Base-by-base conservation (phyloP, 2,797 vertebrate genomes). In the Pristis pectinata region DNA sequence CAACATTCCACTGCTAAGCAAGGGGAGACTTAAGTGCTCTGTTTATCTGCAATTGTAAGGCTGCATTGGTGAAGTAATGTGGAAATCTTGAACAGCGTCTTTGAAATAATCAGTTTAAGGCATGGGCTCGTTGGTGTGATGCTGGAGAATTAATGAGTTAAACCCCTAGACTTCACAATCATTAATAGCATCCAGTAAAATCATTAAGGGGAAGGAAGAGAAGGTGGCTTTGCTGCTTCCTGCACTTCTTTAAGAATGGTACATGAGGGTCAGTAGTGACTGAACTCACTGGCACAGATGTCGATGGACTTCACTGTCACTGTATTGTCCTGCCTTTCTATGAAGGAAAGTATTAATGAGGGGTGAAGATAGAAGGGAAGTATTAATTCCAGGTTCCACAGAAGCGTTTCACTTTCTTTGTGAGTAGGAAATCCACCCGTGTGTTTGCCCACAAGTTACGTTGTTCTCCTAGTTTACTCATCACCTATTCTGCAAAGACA, bases 31-130 rank as follows among this genome's bases (percentile, higher is more conserved):
- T 94, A 74, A 94, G 30, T 74, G 44, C 19, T 34, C 92, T 93
- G 91, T 93, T 93, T 72, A 74, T 44, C 91, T 76, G 92, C 72
- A 17, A 27, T 67, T 91, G 87, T 41, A 67, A 91, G 91, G 44
- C 34, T 53, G 44, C 49, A 41, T 76, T 53, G 70, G 92, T 74
- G 92, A 53, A 94, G 41, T 72, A 74, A 74, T 76, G 44, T 76
- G 70, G 70, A 74, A 94, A 74, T 76, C 72, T 76, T 94, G 44
- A 30, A 76, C 49, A 76, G 70, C 24, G 6, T 67, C 44, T 2
- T 74, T 94, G 67, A 74, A 94, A 5, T 76, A 94, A 94, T 76
- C 92, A 19, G 7, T 76, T 94, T 74, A 53, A 74, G 34, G n/a
- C 11, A 76, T 53, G 41, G 85, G 27, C 49, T 49, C 27, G 30